phyloP scores from a whole-genome alignment of 2,113 vertebrate genomes.

The Copsychus sechellarum region DNA sequence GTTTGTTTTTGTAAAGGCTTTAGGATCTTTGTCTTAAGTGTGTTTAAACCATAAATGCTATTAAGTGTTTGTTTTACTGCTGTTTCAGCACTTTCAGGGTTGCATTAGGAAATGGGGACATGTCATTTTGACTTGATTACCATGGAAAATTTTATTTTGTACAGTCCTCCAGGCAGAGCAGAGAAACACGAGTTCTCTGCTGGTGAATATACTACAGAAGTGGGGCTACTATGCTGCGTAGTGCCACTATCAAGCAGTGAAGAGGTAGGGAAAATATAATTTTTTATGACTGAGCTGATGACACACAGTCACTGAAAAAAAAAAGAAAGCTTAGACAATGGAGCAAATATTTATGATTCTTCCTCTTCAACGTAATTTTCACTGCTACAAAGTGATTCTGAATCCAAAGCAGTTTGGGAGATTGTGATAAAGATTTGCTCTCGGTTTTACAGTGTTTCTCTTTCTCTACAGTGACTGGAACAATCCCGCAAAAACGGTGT shows the following conservation, averaged over 20 bases:
- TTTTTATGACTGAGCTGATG: background rate
- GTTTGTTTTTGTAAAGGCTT: background rate
- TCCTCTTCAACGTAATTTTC: background rate
- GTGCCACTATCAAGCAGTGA: background rate
- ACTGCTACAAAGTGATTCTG: background rate
- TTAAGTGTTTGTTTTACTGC: background rate
- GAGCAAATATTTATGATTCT: background rate
- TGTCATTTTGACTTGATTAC: background rate
- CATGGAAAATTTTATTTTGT: background rate
- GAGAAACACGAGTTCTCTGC: background rate
- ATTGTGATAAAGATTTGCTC: background rate
- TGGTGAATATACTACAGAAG: background rate
- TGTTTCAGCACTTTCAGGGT: background rate
- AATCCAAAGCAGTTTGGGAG: background rate
- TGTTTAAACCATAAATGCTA: background rate
- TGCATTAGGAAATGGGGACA: background rate
- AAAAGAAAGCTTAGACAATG: background rate
- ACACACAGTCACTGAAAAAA: background rate
- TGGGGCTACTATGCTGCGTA: background rate
- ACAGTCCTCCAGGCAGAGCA: background rate
- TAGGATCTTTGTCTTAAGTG: background rate
- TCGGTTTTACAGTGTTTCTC: background rate
- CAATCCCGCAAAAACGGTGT: background rate
- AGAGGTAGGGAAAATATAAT: background rate
- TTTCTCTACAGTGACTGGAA: background rate